Evolutionary conservation across 2,888 invertebrate species (phyloP).

Genomic region (Cactoblastis cactorum): DNA sequence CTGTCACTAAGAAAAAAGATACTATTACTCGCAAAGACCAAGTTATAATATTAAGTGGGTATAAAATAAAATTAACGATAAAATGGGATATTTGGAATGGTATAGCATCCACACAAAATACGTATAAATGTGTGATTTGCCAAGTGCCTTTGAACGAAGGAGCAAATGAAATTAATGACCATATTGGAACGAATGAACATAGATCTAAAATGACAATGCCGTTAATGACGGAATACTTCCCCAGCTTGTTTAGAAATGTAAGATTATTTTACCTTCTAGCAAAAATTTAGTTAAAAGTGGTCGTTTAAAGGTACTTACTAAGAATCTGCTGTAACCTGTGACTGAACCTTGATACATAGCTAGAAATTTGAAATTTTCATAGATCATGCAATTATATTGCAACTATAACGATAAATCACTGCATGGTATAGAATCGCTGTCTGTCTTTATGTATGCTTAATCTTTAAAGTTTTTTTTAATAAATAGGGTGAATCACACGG

Average conservation of each 20-base stretch:
- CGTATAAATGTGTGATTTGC: constrained; percentile 5
- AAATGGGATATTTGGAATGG: constrained; percentile 3
- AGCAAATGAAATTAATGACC: neutral
- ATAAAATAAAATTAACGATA: neutral
- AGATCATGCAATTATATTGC: no score
- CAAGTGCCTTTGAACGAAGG: neutral
- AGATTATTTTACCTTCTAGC: no score
- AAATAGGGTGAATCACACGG: no score
- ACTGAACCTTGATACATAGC: no score
- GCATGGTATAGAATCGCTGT: no score
- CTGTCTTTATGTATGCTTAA: no score
- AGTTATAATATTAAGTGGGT: neutral
- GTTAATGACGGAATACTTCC: neutral
- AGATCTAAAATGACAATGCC: neutral
- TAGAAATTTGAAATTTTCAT: no score
- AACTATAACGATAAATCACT: no score
- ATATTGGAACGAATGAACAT: neutral
- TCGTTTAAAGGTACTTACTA: no score
- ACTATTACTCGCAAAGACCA: neutral
- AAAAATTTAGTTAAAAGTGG: no score
- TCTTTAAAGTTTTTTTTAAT: no score
- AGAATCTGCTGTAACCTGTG: no score
- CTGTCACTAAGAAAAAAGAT: neutral
- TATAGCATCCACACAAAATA: neutral
- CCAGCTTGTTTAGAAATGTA: neutral